Base-by-base conservation (phyloP, 2,888 invertebrate genomes). In the Rambutsinella grinnellia region DNA sequence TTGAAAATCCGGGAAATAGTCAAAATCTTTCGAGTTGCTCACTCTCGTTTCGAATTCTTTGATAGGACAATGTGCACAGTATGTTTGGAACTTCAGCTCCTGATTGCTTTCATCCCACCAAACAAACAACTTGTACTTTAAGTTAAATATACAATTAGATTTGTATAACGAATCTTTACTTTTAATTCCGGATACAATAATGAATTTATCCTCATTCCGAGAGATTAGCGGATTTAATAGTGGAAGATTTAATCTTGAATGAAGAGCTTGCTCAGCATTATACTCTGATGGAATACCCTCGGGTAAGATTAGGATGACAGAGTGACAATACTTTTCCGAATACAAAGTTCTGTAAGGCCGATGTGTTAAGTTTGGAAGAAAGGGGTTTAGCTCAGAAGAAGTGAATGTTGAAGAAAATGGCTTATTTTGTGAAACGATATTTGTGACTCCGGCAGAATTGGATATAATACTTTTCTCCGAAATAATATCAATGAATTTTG, bases 1-100 rank as follows among this genome's bases (percentile, higher is more conserved):
- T 21, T 75, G 56, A 3, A 56, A 23, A 27, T 75, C 75, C 2
- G 68, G 67, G 56, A 75, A 75, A 15, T 47, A 44, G 3, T 3
- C 17, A 15, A 53, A 51, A 27, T 53, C 53, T 10, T 17, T 36
- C 21, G 6, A 6, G 3, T 58, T 27, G 17, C n/a, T n/a, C n/a
- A n/a, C n/a, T n/a, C n/a, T n/a, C n/a, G 44, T 44, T 44, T 44
- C 44, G 13, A 44, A 13, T 44, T 6, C 6, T 44, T 44, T 6
- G 8, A 44, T 44, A 44, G 13, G n/a, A n/a, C n/a, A n/a, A n/a
- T n/a, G n/a, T n/a, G n/a, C n/a, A n/a, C n/a, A n/a, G n/a, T n/a
- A n/a, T n/a, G n/a, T n/a, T n/a, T n/a, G 15, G 28, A 8, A 27
- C n/a, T 17, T 28, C 28, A 10, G 6, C 13, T 44, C 19, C 17